Conservation (phyloP, 2,797 vertebrate species). For the Bradypodion ventrale region DNA sequence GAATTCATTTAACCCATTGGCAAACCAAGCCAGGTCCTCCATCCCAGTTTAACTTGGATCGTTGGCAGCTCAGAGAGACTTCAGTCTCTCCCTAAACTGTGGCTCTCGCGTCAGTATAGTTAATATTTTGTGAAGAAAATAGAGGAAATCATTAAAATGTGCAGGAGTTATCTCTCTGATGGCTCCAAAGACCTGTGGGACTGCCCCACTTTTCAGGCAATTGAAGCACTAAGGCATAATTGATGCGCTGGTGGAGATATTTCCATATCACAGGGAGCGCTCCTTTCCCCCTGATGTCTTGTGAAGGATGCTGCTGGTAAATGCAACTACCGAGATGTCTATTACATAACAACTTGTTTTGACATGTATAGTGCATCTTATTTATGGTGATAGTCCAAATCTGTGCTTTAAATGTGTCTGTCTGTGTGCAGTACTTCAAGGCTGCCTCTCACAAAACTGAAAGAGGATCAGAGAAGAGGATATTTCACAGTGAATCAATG, state of each 20-base stretch:
- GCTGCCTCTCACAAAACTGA: slow-evolving; percentile 36
- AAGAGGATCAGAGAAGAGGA: slow-evolving; percentile 27
- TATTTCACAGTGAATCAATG: slow-evolving; percentile 45
- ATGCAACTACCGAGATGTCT: slow-evolving; percentile 56
- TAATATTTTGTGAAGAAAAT: slow-evolving; percentile 46
- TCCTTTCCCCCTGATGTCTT: slow-evolving; percentile 47
- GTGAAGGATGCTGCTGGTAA: slow-evolving; percentile 56
- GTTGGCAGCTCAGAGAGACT: slow-evolving; percentile 8
- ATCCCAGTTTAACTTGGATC: slow-evolving; percentile 36
- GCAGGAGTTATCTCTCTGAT: slow-evolving; percentile 52
- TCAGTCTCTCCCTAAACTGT: background rate
- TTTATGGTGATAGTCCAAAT: slow-evolving; percentile 63
- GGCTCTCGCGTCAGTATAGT: slow-evolving; percentile 34
- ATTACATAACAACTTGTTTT: slow-evolving; percentile 68
- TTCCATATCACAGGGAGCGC: slow-evolving; percentile 70
- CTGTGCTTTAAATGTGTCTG: slow-evolving; percentile 48
- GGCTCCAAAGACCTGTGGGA: slow-evolving; percentile 66
- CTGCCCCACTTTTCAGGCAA: slow-evolving; percentile 67
- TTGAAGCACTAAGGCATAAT: slow-evolving; percentile 67
- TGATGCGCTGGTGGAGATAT: slow-evolving; percentile 65
- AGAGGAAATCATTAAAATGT: slow-evolving; percentile 68
- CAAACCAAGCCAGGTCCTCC: slow-evolving; percentile 27
- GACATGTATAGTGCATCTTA: slow-evolving; percentile 65
- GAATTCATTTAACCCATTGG: background rate
- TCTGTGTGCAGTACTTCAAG: slow-evolving; percentile 46